Percentiles rank a stretch among this genome's conserved stretches.
phyloP scores from a whole-genome alignment of 2,113 vertebrate species.

The Morone chrysops region DNA sequence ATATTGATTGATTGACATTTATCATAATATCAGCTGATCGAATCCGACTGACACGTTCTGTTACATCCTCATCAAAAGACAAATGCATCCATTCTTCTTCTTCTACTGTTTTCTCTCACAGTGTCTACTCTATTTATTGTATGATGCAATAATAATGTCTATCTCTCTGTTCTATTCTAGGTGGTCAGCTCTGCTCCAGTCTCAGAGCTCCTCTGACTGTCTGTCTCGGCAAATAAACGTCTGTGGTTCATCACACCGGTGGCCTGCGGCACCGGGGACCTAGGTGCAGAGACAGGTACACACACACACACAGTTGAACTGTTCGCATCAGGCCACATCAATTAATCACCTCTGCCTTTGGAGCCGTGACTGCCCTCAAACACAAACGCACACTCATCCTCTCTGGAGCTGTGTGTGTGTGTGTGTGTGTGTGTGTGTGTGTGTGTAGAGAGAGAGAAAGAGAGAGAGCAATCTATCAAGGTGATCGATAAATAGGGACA shows the following conservation, averaged over 20 bases:
- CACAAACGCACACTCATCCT: slow-evolving; percentile 49
- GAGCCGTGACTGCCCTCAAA: slow-evolving; percentile 57
- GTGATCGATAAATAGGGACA: slow-evolving; percentile 73
- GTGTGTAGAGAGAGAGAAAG: not conserved
- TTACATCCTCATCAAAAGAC: not conserved
- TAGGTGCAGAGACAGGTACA: slow-evolving; percentile 65
- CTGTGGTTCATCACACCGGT: slow-evolving; percentile 66
- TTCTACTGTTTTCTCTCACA: no score
- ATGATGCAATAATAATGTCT: not conserved
- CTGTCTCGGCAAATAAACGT: slow-evolving; percentile 69
- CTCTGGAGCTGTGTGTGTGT: slow-evolving; percentile 18
- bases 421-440: slow-evolving; percentile 30
- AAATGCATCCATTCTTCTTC: not conserved
- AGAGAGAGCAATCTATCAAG: slow-evolving; percentile 64
- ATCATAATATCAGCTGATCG: not conserved
- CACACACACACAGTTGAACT: slow-evolving; percentile 50
- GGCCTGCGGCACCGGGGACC: slow-evolving; percentile 66
- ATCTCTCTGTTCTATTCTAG: slow-evolving; percentile 15
- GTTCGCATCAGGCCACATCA: slow-evolving; percentile 56
- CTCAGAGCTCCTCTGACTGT: slow-evolving; percentile 59
- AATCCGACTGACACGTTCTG: not conserved
- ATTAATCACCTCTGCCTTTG: slow-evolving; percentile 74
- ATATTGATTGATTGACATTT: not conserved
- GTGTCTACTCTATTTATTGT: not conserved
- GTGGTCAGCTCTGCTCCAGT: slow-evolving; percentile 45